These are phyloP conservation scores for Patagioenas fasciata DNA, from an alignment of 2,113 vertebrate species.

Conservation along the genomic window DNA sequence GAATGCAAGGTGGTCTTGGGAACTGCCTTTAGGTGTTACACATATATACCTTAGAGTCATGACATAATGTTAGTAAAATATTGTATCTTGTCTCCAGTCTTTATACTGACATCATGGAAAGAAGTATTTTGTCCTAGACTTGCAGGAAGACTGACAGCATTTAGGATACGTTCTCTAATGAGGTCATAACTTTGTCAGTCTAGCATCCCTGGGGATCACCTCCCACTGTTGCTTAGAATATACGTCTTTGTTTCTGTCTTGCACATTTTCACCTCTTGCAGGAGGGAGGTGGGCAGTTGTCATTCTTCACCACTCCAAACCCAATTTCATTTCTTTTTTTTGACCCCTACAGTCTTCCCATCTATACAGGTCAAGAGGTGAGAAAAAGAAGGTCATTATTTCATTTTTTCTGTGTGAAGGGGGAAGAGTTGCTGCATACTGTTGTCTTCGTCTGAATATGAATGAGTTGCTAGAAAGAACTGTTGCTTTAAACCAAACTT, in stretches of 20 bases:
- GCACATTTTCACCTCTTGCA: neutral
- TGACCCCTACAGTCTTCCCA: neutral
- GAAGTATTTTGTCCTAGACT: neutral
- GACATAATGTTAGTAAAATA: rapidly evolving
- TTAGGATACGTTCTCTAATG: conserved; percentile 25
- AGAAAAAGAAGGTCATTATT: conserved; percentile 12
- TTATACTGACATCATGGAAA: neutral
- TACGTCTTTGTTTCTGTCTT: neutral
- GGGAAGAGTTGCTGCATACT: neutral
- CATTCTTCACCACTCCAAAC: neutral
- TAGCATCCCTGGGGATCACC: neutral
- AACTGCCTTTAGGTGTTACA: neutral
- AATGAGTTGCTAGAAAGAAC: neutral
- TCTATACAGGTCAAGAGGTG: conserved; percentile 12
- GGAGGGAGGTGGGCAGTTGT: neutral
- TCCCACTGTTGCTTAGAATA: neutral
- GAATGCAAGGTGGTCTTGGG: neutral
- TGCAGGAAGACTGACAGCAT: neutral
- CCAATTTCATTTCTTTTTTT: conserved; percentile 5
- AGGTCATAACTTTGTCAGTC: conserved; percentile 24
- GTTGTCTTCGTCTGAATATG: conserved; percentile 1
- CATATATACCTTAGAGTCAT: neutral
- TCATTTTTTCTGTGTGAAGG: neutral
- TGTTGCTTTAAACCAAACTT: neutral
- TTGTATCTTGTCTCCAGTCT: neutral